A percentile compares a stretch with the other conserved stretches of the same genome.
These are phyloP conservation scores for Zonotrichia leucophrys DNA, from an alignment of 2,113 vertebrate species.

Conservation along the genomic window DNA sequence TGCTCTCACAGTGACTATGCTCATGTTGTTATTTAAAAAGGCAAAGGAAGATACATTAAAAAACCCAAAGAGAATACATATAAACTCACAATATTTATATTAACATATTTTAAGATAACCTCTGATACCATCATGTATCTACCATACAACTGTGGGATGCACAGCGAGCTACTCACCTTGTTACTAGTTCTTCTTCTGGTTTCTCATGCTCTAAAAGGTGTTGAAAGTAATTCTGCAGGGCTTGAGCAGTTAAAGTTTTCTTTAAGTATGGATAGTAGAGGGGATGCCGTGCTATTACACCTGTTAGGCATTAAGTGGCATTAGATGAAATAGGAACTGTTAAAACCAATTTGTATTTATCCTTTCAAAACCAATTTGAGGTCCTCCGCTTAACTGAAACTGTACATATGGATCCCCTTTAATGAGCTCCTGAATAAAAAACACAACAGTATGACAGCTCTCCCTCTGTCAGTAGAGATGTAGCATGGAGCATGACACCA, in stretches of 20 bases:
- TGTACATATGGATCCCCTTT: background rate
- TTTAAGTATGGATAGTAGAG: conserved; percentile 86
- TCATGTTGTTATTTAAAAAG: background rate
- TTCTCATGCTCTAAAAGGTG: conserved; percentile 78
- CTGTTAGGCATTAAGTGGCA: conserved; percentile 56
- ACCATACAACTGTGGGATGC: background rate
- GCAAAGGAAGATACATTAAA: background rate
- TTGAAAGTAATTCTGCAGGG: conserved; percentile 80
- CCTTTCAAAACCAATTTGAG: background rate
- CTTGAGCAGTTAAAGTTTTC: conserved; percentile 81
- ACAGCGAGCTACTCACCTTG: conserved; percentile 71
- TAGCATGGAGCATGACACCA: background rate
- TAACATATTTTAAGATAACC: background rate
- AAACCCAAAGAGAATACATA: background rate
- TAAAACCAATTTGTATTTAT: background rate
- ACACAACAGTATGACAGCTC: background rate
- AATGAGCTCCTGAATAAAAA: conserved; percentile 11
- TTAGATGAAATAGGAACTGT: background rate
- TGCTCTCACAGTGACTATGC: background rate
- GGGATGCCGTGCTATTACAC: conserved; percentile 82
- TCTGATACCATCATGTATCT: background rate
- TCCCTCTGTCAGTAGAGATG: background rate
- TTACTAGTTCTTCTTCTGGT: conserved; percentile 59
- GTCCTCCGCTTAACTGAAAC: background rate
- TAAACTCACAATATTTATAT: background rate